These are phyloP conservation scores for Parazoanthus darwini DNA, from an alignment of 92 coral and sea anemone genomes.

Conservation along the genomic window DNA sequence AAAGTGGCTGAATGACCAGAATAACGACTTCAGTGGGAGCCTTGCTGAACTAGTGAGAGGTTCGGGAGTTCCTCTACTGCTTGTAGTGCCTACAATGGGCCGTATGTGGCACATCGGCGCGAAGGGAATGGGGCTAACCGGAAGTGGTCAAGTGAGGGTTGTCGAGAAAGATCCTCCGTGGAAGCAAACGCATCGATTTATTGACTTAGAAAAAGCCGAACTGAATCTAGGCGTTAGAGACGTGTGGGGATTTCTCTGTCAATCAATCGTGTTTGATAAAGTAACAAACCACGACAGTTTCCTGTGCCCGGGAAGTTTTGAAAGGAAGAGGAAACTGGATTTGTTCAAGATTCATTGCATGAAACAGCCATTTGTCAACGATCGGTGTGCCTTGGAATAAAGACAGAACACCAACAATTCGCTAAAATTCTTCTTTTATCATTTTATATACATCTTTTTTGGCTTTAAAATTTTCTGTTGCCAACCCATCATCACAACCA, in stretches of 20 bases:
- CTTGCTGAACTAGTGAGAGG: constrained; percentile 15
- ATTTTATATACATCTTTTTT: too few relatives aligned
- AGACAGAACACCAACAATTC: neutral
- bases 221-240: constrained; percentile 50
- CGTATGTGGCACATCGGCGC: constrained; percentile 59
- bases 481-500: too few relatives aligned
- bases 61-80: constrained; percentile 14
- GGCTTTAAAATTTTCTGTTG: too few relatives aligned
- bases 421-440: too few relatives aligned
- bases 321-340: constrained; percentile 23
- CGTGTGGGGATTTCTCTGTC: constrained; percentile 49
- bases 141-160: constrained; percentile 16
- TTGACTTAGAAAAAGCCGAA: constrained; percentile 38
- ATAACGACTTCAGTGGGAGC: constrained; percentile 40
- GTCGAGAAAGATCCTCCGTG: constrained; percentile 37
- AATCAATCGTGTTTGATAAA: constrained; percentile 18
- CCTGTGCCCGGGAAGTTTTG: constrained; percentile 13
- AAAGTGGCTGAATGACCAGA: constrained; percentile 34
- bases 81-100: constrained; percentile 50
- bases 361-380: constrained; percentile 44
- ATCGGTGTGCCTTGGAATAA: constrained; percentile 32
- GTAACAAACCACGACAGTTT: neutral
- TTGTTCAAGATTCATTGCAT: constrained; percentile 40
- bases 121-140: constrained; percentile 45
- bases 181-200: constrained; percentile 39